Evolutionary conservation across 2,113 vertebrate species (phyloP).

Genomic region (Pachypanchax playfairii): DNA sequence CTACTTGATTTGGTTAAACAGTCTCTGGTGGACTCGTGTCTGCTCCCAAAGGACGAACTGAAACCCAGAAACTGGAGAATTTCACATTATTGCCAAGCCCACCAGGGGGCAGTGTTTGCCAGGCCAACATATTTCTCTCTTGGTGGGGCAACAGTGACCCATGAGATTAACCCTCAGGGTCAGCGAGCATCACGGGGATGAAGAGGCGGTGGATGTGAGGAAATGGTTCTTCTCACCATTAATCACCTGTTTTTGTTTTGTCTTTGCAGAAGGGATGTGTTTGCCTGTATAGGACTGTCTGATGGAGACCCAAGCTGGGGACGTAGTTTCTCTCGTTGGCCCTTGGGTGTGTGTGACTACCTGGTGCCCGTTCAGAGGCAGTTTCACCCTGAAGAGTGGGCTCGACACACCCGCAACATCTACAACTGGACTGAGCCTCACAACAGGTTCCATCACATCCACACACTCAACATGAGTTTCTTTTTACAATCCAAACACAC

Average conservation of each 20-base stretch:
- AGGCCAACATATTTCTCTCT: conserved; percentile 65
- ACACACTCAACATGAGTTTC: too few relatives aligned
- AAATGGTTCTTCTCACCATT: not conserved
- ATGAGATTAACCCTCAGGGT: conserved; percentile 60
- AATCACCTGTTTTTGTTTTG: not conserved
- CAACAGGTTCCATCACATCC: conserved; percentile 70
- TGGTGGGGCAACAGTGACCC: conserved; percentile 66
- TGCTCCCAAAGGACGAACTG: conserved; percentile 34
- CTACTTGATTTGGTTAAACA: conserved; percentile 71
- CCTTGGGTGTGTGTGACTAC: conserved; percentile 92
- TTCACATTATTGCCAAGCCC: conserved; percentile 72
- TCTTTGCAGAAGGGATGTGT: conserved; percentile 83
- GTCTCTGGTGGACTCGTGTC: conserved; percentile 45
- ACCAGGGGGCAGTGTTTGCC: conserved; percentile 85
- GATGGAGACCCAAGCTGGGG: conserved; percentile 93
- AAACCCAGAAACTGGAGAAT: conserved; percentile 24
- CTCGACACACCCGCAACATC: conserved; percentile 81
- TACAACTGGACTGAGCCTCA: conserved; percentile 94
- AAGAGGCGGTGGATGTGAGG: conserved; percentile 16
- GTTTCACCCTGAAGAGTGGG: conserved; percentile 89
- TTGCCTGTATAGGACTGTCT: conserved; percentile 93
- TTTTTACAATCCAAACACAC: too few relatives aligned
- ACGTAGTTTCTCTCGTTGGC: conserved; percentile 87
- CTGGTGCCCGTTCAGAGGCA: conserved; percentile 79
- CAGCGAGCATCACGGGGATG: conserved; percentile 12